Evolutionary conservation across 37 sponge, comb jelly and placozoan genomes (phyloP), one percentile per base, ranked within the genome.

Genomic region (Oopsacas minuta): DNA sequence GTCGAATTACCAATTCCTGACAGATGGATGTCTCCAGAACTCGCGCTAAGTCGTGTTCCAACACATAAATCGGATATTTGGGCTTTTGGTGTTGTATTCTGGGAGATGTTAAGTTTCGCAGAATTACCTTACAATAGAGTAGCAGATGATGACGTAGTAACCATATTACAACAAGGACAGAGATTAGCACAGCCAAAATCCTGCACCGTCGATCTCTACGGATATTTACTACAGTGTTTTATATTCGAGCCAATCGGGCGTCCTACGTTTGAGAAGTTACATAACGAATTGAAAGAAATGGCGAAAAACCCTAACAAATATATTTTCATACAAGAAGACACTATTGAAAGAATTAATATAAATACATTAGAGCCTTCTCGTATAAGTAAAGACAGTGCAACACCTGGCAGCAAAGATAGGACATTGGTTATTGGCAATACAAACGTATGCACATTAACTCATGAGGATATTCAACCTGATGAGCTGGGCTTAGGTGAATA

Each of bases 61-160:
- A 61, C 75, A 3, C 20, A n/a, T 12, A 61, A 12, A 61, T 61
- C 75, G 20, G 75, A 61, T n/a, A 34, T 61, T 5, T 61, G 75
- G 75, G 75, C 28, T n/a, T 61, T 20, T 61, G 75, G 75, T 20
- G 75, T 61, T 5, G 28, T 61, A 61, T 61, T 61, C 30, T 61
- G 75, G 75, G 75, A 61, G 30, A 25, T 61, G 75, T 61, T 61
- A 61, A 61, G 75, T 61, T 61, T 61, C 75, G 75, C 75, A 61
- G 32, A 61, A 61, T 7, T 61, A 12, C 75, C 75, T 12, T 61
- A 25, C 30, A n/a, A 61, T n/a, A 61, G 32, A 3, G 75, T 61
- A 25, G 3, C 75, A 20, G 22, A 61, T 12, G 75, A 61, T 61
- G 75, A 10, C 28, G 75, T 61, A 25, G 75, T 61, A 5, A n/a